phyloP scores from a whole-genome alignment of 2,888 invertebrate species.

The Phengaris alcon region DNA sequence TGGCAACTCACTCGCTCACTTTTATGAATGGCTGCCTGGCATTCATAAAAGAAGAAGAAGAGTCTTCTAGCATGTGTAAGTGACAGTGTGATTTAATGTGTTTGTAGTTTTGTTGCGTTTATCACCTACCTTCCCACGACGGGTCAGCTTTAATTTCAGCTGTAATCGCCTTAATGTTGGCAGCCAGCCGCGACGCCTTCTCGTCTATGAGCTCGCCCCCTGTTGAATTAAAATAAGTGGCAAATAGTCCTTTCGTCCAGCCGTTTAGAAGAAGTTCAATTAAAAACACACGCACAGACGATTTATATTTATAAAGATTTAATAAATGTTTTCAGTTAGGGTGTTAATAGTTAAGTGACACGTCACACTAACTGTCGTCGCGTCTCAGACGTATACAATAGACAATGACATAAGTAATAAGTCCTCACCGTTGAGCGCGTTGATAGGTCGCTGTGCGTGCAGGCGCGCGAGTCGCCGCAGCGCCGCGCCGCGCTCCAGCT shows the following conservation, averaged over 20 bases:
- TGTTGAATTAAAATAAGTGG: constrained; percentile 34
- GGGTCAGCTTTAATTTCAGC: constrained; percentile 84
- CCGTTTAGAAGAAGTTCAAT: too few relatives aligned
- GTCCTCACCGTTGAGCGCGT: constrained; percentile 52
- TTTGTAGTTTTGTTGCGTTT: too few relatives aligned
- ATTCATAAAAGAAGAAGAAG: too few relatives aligned
- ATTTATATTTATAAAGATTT: too few relatives aligned
- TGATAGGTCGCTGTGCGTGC: constrained; percentile 46
- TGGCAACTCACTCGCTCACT: too few relatives aligned
- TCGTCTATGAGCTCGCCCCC: constrained; percentile 88
- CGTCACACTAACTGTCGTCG: too few relatives aligned
- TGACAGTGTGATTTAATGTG: too few relatives aligned
- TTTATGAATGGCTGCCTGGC: too few relatives aligned
- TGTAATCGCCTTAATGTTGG: constrained; percentile 86
- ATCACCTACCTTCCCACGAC: constrained; percentile 83
- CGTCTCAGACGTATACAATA: too few relatives aligned
- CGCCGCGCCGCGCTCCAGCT: constrained; percentile 87
- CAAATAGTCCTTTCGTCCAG: background rate
- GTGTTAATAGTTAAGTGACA: background rate
- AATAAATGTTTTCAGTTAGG: too few relatives aligned
- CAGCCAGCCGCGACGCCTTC: constrained; percentile 92
- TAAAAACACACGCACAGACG: too few relatives aligned
- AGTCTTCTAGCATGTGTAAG: too few relatives aligned
- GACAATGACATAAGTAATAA: background rate
- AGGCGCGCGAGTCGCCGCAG: constrained; percentile 83